Percentiles rank a stretch among this genome's conserved stretches.
Evolutionary conservation across 2,113 vertebrate genomes (phyloP).

Genomic region (Smithornis capensis): DNA sequence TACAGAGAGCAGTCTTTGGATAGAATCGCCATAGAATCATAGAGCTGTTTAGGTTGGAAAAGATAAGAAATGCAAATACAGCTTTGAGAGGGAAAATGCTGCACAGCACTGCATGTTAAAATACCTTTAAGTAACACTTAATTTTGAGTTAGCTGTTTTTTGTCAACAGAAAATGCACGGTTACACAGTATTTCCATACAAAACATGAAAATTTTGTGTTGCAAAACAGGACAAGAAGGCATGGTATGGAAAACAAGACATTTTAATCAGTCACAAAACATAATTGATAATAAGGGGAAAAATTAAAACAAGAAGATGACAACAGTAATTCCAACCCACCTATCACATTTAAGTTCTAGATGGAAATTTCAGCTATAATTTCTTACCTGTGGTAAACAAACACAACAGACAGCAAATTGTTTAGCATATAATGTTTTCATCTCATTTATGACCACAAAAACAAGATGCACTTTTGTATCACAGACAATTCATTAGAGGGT

Average conservation of each 20-base stretch:
- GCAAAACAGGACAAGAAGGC: neutral
- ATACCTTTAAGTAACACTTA: neutral
- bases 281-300: neutral
- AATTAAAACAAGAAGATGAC: neutral
- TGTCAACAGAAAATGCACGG: neutral
- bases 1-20: neutral
- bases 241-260: neutral
- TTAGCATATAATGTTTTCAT: neutral
- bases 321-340: neutral
- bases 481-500: neutral
- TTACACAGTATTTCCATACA: neutral
- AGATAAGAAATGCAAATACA: neutral
- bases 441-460: neutral
- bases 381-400: neutral
- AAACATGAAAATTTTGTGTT: neutral
- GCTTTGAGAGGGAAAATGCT: neutral
- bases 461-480: neutral
- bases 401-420: neutral
- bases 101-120: neutral
- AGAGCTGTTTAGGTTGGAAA: neutral
- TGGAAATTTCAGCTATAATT: neutral
- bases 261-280: neutral
- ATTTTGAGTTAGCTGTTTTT: neutral
- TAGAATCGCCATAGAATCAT: neutral
- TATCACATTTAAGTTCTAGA: neutral